These are phyloP conservation scores for Brienomyrus brachyistius DNA, from an alignment of 2,113 vertebrate species.

Conservation along the genomic window DNA sequence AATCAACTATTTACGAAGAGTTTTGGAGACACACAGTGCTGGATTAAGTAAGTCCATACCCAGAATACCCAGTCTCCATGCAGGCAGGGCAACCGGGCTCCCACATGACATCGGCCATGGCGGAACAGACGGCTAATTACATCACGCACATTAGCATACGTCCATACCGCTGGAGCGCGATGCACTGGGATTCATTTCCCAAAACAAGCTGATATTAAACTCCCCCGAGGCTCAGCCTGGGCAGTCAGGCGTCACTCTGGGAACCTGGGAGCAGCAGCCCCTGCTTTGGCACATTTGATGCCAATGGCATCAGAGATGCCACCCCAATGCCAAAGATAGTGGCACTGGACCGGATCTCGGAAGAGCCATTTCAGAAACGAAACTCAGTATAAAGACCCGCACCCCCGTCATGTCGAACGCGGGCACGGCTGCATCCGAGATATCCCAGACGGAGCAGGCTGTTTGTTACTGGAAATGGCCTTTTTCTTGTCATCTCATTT, in stretches of 20 bases:
- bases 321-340: neutral
- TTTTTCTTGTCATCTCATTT: neutral
- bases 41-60: neutral
- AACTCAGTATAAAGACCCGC: neutral
- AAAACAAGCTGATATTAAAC: neutral
- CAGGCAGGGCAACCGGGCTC: neutral
- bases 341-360: neutral
- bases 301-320: neutral
- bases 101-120: neutral
- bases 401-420: neutral
- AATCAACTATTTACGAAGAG: neutral
- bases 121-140: neutral
- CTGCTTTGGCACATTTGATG: neutral
- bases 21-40: neutral
- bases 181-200: neutral
- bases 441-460: neutral
- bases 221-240: neutral
- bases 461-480: neutral
- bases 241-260: neutral
- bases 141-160: constrained; percentile 9
- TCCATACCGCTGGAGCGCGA: neutral
- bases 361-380: neutral
- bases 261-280: neutral
- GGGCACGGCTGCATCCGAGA: neutral
- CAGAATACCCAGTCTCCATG: neutral